Base-by-base conservation (phyloP, 2,888 invertebrate species). In the Baccha elongata region DNA sequence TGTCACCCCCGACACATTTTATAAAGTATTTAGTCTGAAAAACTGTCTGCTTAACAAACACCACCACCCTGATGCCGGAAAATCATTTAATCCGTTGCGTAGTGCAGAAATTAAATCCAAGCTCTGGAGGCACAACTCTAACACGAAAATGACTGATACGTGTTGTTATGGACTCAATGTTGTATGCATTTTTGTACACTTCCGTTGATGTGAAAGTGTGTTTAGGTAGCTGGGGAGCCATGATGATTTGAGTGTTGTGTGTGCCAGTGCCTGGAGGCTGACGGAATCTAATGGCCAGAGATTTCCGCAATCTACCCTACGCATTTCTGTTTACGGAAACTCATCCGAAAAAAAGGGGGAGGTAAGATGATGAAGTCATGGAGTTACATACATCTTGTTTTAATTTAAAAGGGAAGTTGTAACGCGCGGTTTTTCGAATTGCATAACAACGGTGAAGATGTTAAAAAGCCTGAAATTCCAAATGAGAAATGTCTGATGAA, bases 281-380 rank as follows among this genome's bases (percentile, higher is more conserved):
- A n/a, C n/a, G n/a, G 35, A 44, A 74, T 80, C 50, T 64, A 74
- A 80, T 80, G 69, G 58, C 80, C 58, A 69, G 58, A 68, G 62
- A 74, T 55, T 80, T 80, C 80, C 74, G 80, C 58, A 64, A 74
- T 69, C 80, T 58, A 74, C 53, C 71, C 52, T 74, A 74, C 74
- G 74, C 80, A 68, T 69, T 74, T 64, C 62, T 15, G 21, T 46
- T 40, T 32, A 35, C 67, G 67, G 67, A 74, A 69, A 69, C 13
- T 29, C 55, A 64, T 42, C 55, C 42, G 48, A 80, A 60, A n/a
- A n/a, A n/a, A 65, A 46, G 74, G 69, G 80, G 80, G 69, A 80
- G 74, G 69, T 74, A 80, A 80, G 64, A 68, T 26, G 19, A 58
- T 55, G 21, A 23, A 37, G 23, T 23, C 35, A 60, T 29, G 44